Evolutionary conservation across 2,797 vertebrate species (phyloP).

Genomic region (Catostomus latipinnis): DNA sequence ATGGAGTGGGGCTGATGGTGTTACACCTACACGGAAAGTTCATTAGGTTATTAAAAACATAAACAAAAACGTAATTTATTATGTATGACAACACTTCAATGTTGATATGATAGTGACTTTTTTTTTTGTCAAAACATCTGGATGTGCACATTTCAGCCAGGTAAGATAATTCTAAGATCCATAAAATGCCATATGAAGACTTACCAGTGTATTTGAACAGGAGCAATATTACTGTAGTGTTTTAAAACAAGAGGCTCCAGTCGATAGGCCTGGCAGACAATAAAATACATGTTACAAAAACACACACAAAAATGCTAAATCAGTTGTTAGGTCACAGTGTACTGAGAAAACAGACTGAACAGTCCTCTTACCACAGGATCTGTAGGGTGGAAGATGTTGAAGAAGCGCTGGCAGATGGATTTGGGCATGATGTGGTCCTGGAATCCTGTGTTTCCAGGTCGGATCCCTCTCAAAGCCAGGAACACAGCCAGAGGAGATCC

Average conservation of each 20-base stretch:
- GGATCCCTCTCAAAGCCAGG: constrained; percentile 92
- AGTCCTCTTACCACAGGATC: constrained; percentile 93
- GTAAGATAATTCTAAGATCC: not conserved
- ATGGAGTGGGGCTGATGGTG: constrained; percentile 86
- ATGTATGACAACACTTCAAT: too few relatives aligned
- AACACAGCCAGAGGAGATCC: constrained; percentile 97
- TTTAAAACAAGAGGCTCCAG: constrained; percentile 96
- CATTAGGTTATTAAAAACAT: constrained; percentile 6
- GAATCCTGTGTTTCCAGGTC: constrained; percentile 88
- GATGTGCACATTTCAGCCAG: not conserved
- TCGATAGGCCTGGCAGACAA: constrained; percentile 87
- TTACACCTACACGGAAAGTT: constrained; percentile 77
- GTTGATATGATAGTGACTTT: too few relatives aligned
- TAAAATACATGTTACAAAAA: constrained; percentile 11
- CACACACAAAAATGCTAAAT: not conserved
- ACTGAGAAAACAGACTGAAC: not conserved
- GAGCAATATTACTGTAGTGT: constrained; percentile 95
- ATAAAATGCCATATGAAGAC: constrained; percentile 28
- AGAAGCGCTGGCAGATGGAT: constrained; percentile 88
- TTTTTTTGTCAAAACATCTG: too few relatives aligned
- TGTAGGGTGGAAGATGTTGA: constrained; percentile 98
- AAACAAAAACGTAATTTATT: not conserved
- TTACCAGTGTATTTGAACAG: constrained; percentile 96
- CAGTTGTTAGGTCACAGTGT: not conserved
- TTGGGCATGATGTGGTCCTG: constrained; percentile 97